These are phyloP conservation scores for Ictidomys tridecemlineatus DNA, from an alignment of 2,113 vertebrate genomes.

Conservation along the genomic window DNA sequence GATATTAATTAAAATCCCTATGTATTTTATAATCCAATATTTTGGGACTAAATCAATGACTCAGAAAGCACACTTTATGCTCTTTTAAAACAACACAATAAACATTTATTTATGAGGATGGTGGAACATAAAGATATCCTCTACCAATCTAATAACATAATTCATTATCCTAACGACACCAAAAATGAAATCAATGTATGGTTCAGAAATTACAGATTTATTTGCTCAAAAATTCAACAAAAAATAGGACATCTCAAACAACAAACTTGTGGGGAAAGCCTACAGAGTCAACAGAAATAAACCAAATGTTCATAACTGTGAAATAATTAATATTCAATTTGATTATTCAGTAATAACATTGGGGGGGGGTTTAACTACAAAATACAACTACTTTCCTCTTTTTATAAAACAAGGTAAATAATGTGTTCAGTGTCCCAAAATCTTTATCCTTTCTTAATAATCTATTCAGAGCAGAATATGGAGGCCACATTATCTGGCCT, in stretches of 20 bases:
- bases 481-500: not conserved
- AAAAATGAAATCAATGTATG: slow-evolving; percentile 24
- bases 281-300: not conserved
- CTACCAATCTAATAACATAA: not conserved
- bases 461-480: too few species aligned
- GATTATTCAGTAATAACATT: not conserved
- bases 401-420: not conserved
- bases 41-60: slow-evolving; percentile 42
- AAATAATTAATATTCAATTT: not conserved
- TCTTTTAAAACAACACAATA: slow-evolving; percentile 3
- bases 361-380: not conserved
- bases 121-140: slow-evolving; percentile 1
- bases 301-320: not conserved
- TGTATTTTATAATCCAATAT: not conserved
- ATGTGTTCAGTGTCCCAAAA: not conserved
- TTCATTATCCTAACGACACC: slow-evolving; percentile 27
- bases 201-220: slow-evolving; percentile 2
- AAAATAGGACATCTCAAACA: slow-evolving; percentile 19
- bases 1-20: not conserved
- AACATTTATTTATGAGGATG: not conserved
- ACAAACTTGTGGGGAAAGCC: slow-evolving; percentile 11
- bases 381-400: not conserved
- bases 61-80: not conserved
- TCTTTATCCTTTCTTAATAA: not conserved
- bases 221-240: not conserved